Conservation (phyloP, 2,113 vertebrate species). For the Microtus oregoni region DNA sequence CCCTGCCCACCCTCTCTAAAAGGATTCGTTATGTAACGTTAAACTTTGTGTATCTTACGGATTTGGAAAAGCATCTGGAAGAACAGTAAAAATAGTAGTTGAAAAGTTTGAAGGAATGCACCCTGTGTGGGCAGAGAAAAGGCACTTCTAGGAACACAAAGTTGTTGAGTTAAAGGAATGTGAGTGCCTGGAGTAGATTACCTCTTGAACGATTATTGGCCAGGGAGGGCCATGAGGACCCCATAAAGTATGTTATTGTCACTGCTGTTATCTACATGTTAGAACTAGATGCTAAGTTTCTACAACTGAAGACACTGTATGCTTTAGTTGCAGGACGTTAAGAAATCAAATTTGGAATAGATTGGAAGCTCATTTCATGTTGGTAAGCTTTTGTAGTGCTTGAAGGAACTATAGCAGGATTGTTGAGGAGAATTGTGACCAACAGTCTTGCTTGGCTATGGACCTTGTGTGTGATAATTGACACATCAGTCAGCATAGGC, state of each 20-base stretch:
- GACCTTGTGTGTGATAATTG: background rate
- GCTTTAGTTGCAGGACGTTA: background rate
- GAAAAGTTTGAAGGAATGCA: background rate
- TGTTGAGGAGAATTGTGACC: background rate
- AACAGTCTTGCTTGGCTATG: background rate
- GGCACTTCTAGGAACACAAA: too few species aligned
- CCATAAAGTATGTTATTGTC: background rate
- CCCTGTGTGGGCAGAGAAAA: background rate
- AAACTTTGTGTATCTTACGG: too few species aligned
- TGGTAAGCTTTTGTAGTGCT: background rate
- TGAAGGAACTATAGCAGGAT: background rate
- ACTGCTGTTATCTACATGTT: background rate
- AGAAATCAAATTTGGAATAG: background rate
- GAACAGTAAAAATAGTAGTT: background rate
- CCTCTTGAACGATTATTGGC: background rate
- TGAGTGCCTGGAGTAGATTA: too few species aligned
- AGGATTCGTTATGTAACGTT: background rate
- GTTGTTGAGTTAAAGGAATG: background rate
- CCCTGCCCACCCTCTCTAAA: background rate
- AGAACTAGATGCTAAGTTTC: background rate
- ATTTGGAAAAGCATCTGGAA: background rate
- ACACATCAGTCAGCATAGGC: background rate
- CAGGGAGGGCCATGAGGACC: background rate
- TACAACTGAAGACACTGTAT: background rate
- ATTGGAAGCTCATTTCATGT: background rate